Evolutionary conservation across 2,113 vertebrate genomes (phyloP), one percentile per base, ranked within the genome.

Genomic region (Stegostoma tigrinum): DNA sequence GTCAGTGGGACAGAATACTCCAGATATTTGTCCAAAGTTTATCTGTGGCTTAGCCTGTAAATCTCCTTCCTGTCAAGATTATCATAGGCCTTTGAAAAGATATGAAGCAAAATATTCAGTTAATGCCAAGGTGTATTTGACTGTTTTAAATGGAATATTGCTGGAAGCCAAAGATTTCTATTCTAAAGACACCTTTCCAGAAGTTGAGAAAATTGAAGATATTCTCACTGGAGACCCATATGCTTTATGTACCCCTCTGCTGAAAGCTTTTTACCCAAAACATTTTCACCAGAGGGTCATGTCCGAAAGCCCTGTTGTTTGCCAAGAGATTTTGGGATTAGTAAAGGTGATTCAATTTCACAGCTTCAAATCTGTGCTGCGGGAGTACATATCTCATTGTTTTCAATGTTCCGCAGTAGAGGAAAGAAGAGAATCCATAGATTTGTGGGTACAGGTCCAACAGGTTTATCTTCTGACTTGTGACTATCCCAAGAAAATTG

Each of bases 261-360:
- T 98, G 61, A 96, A 96, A 80, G 38, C 96, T 0, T 96, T 97
- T 96, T 98, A 98, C 89, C 98, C 98, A n/a, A 96, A 96, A 95
- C 97, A 98, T 97, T 98, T 98, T 96, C 98, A 98, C 96, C 97
- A 97, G 96, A 97, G 98, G 94, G 96, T 98, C 67, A 87, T 98
- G 70, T 98, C 97, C 0, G 97, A 98, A 96, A 98, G 97, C 94
- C 96, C 97, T 34, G 95, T 68, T 95, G 97, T 97, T 0, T 98
- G 98, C 96, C 97, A 96, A 96, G 97, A 98, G 85, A 97, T 98
- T 95, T 8, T 98, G 83, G 97, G 97, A 6, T 97, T 96, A 17
- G 55, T 83, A 17, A 80, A 67, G 85, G 96, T 48, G 14, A n/a
- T 95, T 86, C 95, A 96, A 72, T 97, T 97, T 30, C 96, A 96